Conservation (phyloP, 2,888 invertebrate genomes). For the Pterostichus niger region DNA sequence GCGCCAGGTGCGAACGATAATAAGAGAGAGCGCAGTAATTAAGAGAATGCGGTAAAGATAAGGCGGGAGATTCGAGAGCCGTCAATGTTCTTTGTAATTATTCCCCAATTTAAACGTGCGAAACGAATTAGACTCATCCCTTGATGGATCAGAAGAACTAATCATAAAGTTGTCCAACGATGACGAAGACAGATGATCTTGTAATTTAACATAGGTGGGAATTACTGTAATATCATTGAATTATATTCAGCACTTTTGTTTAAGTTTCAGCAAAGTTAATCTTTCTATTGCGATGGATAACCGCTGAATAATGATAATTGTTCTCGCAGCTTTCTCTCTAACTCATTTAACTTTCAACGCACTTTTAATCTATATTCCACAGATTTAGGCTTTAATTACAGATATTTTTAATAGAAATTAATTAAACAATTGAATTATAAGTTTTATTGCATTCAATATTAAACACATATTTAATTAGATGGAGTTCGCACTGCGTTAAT, state of each 20-base stretch:
- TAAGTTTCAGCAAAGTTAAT: conserved; percentile 11
- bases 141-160: conserved; percentile 9
- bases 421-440: too few species aligned
- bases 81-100: conserved; percentile 7
- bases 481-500: too few species aligned
- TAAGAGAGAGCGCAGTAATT: conserved; percentile 11
- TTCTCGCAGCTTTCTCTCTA: not conserved
- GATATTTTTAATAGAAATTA: not conserved
- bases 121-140: conserved; percentile 19
- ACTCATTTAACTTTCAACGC: not conserved
- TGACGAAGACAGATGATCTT: not conserved
- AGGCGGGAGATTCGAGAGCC: not conserved
- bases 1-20: conserved; percentile 8
- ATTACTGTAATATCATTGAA: conserved; percentile 5
- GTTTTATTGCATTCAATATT: too few species aligned
- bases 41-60: conserved; percentile 35
- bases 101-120: conserved; percentile 23
- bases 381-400: not conserved
- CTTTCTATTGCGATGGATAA: conserved; percentile 10
- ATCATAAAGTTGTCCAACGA: not conserved
- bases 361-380: not conserved
- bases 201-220: not conserved
- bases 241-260: conserved; percentile 9
- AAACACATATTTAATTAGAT: too few species aligned
- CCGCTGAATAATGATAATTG: conserved; percentile 12